phyloP scores from a whole-genome alignment of 2,888 invertebrate species.

The Acanthacorydalis orientalis region DNA sequence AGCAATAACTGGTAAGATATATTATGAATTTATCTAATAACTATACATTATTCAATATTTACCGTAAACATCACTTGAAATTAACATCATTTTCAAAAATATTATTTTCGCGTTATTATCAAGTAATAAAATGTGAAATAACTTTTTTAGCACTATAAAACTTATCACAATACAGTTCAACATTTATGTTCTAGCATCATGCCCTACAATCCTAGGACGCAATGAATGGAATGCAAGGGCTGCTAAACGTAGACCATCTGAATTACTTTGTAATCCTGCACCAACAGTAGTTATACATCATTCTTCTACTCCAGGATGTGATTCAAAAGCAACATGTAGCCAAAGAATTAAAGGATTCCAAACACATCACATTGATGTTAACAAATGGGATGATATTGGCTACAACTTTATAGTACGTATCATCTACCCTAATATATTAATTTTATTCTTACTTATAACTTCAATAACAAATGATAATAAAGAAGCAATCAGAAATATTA shows the following conservation, averaged over 20 bases:
- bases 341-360: constrained; percentile 24
- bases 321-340: constrained; percentile 20
- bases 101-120: no score
- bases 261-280: constrained; percentile 19
- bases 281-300: constrained; percentile 28
- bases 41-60: no score
- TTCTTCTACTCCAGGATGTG: constrained; percentile 22
- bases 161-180: no score
- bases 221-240: constrained; percentile 24
- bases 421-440: background rate
- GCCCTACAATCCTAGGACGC: constrained; percentile 21
- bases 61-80: no score
- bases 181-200: constrained; percentile 1
- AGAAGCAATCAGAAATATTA: no score
- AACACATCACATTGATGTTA: constrained; percentile 18
- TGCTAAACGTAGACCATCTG: constrained; percentile 10
- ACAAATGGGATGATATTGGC: constrained; percentile 21
- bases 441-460: no score
- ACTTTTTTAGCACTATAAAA: no score
- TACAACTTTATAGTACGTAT: constrained; percentile 23
- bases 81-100: no score
- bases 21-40: no score
- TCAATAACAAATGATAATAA: no score
- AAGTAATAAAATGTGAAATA: no score
- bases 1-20: no score